Evolutionary conservation across 2,797 vertebrate species (phyloP).

Genomic region (Ceyx erithaca): DNA sequence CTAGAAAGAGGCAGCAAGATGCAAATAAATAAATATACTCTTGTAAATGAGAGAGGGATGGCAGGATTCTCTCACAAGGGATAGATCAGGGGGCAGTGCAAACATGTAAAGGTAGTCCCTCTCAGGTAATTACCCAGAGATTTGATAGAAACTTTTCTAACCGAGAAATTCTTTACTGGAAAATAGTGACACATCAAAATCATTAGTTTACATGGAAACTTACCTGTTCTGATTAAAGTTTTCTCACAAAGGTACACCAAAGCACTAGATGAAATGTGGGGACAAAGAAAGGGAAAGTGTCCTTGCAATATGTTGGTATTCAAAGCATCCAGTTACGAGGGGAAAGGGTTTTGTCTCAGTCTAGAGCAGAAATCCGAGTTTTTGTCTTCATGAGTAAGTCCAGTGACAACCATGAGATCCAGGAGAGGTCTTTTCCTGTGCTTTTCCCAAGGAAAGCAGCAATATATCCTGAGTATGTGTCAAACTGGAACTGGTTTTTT

Average conservation of each 20-base stretch:
- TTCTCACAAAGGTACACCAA: not conserved
- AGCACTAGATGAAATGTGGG: not conserved
- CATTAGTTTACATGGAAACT: not conserved
- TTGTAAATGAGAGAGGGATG: not conserved
- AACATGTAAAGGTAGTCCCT: not conserved
- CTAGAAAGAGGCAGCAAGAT: not conserved
- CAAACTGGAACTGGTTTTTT: not conserved
- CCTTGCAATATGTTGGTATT: not conserved
- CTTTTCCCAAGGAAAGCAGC: not conserved
- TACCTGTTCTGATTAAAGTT: not conserved
- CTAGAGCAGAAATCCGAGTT: slow-evolving; percentile 11
- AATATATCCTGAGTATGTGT: not conserved
- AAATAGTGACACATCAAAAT: not conserved
- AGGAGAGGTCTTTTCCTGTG: not conserved
- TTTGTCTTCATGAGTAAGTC: not conserved
- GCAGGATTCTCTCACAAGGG: not conserved
- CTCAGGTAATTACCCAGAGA: not conserved
- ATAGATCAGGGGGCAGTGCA: not conserved
- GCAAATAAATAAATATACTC: not conserved
- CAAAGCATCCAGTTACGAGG: not conserved
- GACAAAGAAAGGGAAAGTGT: not conserved
- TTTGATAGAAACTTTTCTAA: not conserved
- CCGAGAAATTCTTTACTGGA: not conserved
- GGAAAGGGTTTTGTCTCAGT: not conserved
- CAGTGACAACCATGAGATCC: not conserved